These are phyloP conservation scores for Leucoma salicis DNA, from an alignment of 2,888 invertebrate species.

Conservation along the genomic window DNA sequence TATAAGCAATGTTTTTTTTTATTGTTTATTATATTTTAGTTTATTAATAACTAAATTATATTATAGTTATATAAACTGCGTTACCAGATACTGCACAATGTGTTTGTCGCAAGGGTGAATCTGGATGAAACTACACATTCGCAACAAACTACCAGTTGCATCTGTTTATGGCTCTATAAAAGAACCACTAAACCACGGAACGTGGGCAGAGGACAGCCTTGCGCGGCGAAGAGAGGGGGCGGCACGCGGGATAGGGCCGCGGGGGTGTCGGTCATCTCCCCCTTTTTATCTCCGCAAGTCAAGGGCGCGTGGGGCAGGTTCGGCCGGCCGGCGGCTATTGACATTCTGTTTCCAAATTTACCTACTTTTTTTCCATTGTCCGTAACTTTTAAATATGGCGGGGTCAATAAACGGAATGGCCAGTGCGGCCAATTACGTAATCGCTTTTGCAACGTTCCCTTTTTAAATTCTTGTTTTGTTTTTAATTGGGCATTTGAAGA, in stretches of 20 bases:
- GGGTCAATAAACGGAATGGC: constrained; percentile 71
- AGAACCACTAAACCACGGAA: constrained; percentile 61
- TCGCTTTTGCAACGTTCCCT: constrained; percentile 40
- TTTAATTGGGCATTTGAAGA: constrained; percentile 21
- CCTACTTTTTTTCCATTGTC: constrained; percentile 76
- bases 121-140: constrained; percentile 19
- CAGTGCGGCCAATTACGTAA: constrained; percentile 56
- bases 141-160: constrained; percentile 53
- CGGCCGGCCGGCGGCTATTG: constrained; percentile 79
- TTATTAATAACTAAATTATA: too few species aligned
- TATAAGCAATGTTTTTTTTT: too few species aligned
- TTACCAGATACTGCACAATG: too few species aligned
- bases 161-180: constrained; percentile 59
- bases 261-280: constrained; percentile 73
- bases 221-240: constrained; percentile 14
- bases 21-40: too few species aligned
- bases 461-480: constrained; percentile 43
- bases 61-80: too few species aligned
- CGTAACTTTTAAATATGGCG: constrained; percentile 74
- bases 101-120: constrained; percentile 29
- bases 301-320: constrained; percentile 82
- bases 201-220: constrained; percentile 57
- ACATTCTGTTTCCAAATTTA: constrained; percentile 80
- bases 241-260: constrained; percentile 26
- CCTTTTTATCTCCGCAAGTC: constrained; percentile 79